Percentiles rank a stretch among this genome's conserved stretches.
phyloP scores from a whole-genome alignment of 2,797 vertebrate genomes.

The Aulostomus chinensis region DNA sequence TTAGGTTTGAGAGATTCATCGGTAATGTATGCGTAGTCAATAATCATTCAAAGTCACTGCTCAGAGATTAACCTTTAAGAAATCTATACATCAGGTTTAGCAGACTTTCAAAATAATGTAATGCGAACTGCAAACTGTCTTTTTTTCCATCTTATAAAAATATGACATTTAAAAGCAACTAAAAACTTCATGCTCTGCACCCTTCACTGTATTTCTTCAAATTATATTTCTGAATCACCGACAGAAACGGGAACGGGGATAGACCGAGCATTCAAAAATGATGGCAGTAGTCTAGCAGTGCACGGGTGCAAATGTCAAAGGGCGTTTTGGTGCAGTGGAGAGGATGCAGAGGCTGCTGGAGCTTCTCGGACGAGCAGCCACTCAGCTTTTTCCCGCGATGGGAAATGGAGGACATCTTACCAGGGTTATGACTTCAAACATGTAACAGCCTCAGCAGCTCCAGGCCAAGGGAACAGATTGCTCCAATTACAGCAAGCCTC shows the following conservation, averaged over 20 bases:
- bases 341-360: constrained; percentile 29
- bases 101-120: not conserved
- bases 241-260: constrained; percentile 20
- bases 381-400: constrained; percentile 43
- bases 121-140: not conserved
- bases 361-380: constrained; percentile 40
- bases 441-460: constrained; percentile 62
- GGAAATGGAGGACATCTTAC: constrained; percentile 72
- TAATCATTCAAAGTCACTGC: constrained; percentile 10
- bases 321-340: constrained; percentile 39
- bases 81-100: not conserved
- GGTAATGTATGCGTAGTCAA: constrained; percentile 12
- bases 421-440: constrained; percentile 77
- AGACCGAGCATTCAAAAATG: constrained; percentile 17
- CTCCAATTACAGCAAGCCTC: constrained; percentile 80
- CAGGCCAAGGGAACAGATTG: constrained; percentile 76
- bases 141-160: not conserved
- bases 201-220: not conserved
- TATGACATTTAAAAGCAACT: not conserved
- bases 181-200: constrained; percentile 1
- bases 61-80: constrained; percentile 12
- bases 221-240: constrained; percentile 26
- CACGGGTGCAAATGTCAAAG: constrained; percentile 52
- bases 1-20: constrained; percentile 20
- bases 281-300: constrained; percentile 11